Percentiles rank a stretch among this genome's conserved stretches.
Evolutionary conservation across 2,113 vertebrate species (phyloP).

Genomic region (Acinonyx jubatus): DNA sequence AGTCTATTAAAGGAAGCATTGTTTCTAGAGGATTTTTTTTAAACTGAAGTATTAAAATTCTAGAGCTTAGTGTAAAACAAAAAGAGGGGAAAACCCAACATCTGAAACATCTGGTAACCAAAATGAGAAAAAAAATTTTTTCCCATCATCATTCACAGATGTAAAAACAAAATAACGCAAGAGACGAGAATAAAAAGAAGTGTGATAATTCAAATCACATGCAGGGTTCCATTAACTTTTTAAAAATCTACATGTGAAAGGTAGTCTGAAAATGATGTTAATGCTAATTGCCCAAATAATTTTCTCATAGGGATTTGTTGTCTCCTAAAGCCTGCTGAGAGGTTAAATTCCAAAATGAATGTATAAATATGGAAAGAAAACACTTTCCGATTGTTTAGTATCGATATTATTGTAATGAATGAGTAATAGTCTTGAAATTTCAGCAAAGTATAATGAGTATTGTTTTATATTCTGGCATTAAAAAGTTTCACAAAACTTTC

Average conservation of each 20-base stretch:
- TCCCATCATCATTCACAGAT: neutral
- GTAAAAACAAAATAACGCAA: neutral
- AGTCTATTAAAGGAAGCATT: constrained; percentile 38
- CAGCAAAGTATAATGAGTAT: constrained; percentile 25
- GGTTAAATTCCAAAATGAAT: constrained; percentile 4
- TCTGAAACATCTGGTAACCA: constrained; percentile 6
- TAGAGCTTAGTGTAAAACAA: neutral
- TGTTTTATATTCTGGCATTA: constrained; percentile 1
- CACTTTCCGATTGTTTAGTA: neutral
- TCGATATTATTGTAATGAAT: constrained; percentile 9
- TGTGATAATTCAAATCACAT: constrained; percentile 43
- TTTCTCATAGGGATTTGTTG: neutral
- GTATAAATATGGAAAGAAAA: neutral
- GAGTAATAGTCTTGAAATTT: constrained; percentile 35
- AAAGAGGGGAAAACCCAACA: neutral
- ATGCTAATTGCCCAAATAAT: neutral
- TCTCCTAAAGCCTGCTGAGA: neutral
- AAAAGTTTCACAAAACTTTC: neutral
- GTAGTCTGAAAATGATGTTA: neutral
- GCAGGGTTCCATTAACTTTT: neutral
- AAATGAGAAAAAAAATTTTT: constrained; percentile 45
- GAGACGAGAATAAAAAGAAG: constrained; percentile 24
- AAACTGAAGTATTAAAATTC: neutral
- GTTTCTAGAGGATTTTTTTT: neutral
- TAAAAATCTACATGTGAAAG: neutral